Evolutionary conservation across 2,113 vertebrate species (phyloP).

Genomic region (Herpailurus yagouaroundi): DNA sequence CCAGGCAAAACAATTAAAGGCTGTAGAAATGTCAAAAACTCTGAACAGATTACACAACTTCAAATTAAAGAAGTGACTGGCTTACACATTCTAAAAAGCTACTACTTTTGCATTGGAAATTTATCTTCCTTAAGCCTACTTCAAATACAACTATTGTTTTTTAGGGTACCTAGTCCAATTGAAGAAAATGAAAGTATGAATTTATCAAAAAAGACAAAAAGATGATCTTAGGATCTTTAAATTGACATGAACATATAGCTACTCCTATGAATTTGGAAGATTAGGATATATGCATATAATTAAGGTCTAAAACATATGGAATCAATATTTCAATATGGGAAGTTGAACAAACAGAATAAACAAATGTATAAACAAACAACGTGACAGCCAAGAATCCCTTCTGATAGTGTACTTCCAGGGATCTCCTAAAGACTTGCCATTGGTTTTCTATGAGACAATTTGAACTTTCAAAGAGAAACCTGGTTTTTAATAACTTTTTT

Average conservation of each 20-base stretch:
- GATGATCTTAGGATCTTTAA: background rate
- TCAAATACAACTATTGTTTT: conserved; percentile 19
- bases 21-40: background rate
- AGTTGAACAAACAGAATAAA: background rate
- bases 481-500: background rate
- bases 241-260: conserved; percentile 20
- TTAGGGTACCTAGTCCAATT: background rate
- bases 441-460: background rate
- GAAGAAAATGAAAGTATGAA: conserved; percentile 32
- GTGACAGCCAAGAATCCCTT: background rate
- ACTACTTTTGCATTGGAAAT: background rate
- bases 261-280: background rate
- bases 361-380: background rate
- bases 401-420: background rate
- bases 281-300: background rate
- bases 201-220: conserved; percentile 1
- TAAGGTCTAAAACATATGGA: conserved; percentile 1
- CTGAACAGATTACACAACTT: conserved; percentile 4
- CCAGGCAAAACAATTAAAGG: conserved; percentile 6
- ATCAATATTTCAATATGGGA: background rate
- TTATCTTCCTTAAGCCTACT: background rate
- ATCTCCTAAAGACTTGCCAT: background rate
- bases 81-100: background rate
- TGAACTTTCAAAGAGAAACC: background rate
- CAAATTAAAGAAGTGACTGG: background rate